Conservation (phyloP, 2,113 vertebrate species). For the Diadophis punctatus region DNA sequence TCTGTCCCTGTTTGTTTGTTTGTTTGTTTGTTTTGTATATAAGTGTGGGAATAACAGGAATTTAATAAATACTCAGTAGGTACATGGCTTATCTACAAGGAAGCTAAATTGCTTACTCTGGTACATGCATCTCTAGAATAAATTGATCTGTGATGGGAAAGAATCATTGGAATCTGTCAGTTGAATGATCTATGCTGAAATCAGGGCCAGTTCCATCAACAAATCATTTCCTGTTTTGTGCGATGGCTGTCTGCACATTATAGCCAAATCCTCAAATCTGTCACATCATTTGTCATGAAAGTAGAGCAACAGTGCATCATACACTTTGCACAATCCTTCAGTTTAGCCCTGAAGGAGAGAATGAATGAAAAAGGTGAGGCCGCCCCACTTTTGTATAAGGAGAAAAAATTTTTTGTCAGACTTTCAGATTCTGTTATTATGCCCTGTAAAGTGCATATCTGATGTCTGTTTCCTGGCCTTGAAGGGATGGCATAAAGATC, state of each 20-base stretch:
- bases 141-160: neutral
- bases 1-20: neutral
- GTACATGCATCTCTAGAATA: neutral
- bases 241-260: neutral
- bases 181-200: neutral
- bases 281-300: neutral
- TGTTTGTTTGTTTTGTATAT: neutral
- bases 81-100: neutral
- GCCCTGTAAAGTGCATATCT: neutral
- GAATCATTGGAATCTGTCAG: neutral
- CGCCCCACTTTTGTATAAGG: neutral
- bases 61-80: neutral
- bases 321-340: neutral
- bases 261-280: neutral
- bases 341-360: neutral
- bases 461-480: neutral
- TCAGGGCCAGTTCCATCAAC: neutral
- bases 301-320: neutral
- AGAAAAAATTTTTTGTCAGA: neutral
- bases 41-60: neutral
- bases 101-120: neutral
- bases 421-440: neutral
- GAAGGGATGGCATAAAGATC: neutral
- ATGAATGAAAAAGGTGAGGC: neutral
- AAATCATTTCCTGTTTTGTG: neutral